Conservation (phyloP, 2,113 vertebrate species). For the Cynoglossus semilaevis region DNA sequence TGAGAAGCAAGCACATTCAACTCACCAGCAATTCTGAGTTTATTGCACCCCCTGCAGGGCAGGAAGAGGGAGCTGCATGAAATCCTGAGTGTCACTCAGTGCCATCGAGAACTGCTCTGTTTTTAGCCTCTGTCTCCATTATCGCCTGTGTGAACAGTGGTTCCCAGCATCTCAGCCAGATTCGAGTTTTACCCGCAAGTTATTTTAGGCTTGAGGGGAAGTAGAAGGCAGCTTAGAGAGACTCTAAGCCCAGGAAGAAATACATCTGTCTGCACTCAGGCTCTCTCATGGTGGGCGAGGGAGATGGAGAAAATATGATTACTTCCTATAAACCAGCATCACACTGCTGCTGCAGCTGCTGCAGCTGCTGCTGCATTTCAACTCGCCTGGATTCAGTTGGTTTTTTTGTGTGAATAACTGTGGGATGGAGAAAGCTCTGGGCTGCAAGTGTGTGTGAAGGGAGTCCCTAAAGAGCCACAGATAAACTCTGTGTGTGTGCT, state of each 20-base stretch:
- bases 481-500: conserved; percentile 13
- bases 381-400: conserved; percentile 26
- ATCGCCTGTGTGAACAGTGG: conserved; percentile 38
- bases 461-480: conserved; percentile 44
- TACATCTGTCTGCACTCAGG: background rate
- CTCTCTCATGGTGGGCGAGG: conserved; percentile 4
- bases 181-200: conserved; percentile 24
- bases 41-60: too few species aligned
- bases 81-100: conserved; percentile 27
- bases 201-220: conserved; percentile 44
- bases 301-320: background rate
- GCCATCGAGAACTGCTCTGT: conserved; percentile 35
- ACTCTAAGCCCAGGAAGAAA: conserved; percentile 30
- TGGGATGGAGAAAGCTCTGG: conserved; percentile 6
- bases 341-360: conserved; percentile 13
- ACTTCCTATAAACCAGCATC: conserved; percentile 32
- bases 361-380: background rate
- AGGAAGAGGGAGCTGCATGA: too few species aligned
- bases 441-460: conserved; percentile 30
- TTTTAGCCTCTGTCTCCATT: conserved; percentile 53
- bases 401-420: conserved; percentile 35
- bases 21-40: too few species aligned
- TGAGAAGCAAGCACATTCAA: too few species aligned
- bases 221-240: conserved; percentile 30
- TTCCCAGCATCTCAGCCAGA: conserved; percentile 31